Evolutionary conservation across 2,888 invertebrate species (phyloP).

Genomic region (Trachelus troglodyta): DNA sequence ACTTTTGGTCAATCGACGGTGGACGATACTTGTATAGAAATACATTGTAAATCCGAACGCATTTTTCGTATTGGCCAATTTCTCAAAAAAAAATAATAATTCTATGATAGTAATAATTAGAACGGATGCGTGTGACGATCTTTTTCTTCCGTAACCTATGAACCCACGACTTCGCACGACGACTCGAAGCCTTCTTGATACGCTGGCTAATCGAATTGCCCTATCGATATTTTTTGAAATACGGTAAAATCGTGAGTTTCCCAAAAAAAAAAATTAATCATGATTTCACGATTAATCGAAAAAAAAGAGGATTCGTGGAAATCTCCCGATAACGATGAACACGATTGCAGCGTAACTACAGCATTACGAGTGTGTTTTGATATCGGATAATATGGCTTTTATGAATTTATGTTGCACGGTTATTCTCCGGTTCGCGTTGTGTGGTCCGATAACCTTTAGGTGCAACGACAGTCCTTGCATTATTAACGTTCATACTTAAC

Average conservation of each 20-base stretch:
- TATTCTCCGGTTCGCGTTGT: slow-evolving; percentile 25
- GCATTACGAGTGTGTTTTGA: slow-evolving; percentile 13
- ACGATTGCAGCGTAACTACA: neutral
- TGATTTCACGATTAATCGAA: no score
- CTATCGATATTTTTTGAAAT: no score
- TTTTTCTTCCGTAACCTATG: slow-evolving; percentile 40
- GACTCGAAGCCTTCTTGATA: no score
- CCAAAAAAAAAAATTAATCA: no score
- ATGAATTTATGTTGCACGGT: slow-evolving; percentile 38
- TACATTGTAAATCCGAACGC: no score
- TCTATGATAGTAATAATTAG: slow-evolving; percentile 37
- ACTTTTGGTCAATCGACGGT: no score
- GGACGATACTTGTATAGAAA: no score
- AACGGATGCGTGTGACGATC: slow-evolving; percentile 36
- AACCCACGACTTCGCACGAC: slow-evolving; percentile 15
- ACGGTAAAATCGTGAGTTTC: no score
- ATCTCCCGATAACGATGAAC: neutral
- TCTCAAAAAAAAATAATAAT: no score
- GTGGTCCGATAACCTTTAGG: slow-evolving; percentile 39
- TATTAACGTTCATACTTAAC: slow-evolving; percentile 2
- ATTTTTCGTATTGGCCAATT: no score
- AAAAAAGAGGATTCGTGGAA: no score
- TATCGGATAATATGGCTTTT: slow-evolving; percentile 32
- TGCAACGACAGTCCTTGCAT: slow-evolving; percentile 4
- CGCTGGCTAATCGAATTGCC: no score